Base-by-base conservation (phyloP, 2,888 invertebrate genomes). In the Chouioia cunea region DNA sequence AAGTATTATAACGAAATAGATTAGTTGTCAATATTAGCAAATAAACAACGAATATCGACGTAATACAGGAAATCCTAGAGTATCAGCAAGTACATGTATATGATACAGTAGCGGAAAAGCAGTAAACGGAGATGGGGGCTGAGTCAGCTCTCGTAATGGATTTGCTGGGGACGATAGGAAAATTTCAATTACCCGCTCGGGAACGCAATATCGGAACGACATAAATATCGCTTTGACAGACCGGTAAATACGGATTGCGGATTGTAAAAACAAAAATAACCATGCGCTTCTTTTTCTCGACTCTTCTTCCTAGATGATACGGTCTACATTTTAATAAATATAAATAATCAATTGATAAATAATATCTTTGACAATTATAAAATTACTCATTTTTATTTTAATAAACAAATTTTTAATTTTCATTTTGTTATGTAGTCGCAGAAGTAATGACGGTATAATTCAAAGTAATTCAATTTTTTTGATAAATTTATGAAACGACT, bases 211-310 rank as follows among this genome's bases (percentile, higher is more conserved):
- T 82, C 80, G 78, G 63, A 76, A 75, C 75, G 79, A 79, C 82
- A 83, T 84, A 83, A 84, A 84, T 84, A 82, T 81, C 79, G 74
- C 79, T 84, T 83, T 82, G 84, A 81, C 82, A 80, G 80, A 75
- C 79, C 78, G 75, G 80, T 80, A 84, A 83, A 83, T 82, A 80
- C 80, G 82, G 79, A 82, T 82, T 80, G 81, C 56, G 63, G 60
- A 81, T 83, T 82, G 80, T 82, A 79, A 81, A 82, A 84, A 83
- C 79, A 81, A 64, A 75, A 76, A 67, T 74, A 63, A 74, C 73
- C 47, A 54, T 59, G 20, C 14, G 70, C 44, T 47, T 18, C 44
- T 10, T n/a, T 44, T 52, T 46, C 3, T n/a, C n/a, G n/a, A n/a
- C n/a, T n/a, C n/a, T n/a, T n/a, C n/a, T n/a, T n/a, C n/a, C n/a